Percentiles rank a stretch among this genome's conserved stretches.
Conservation (phyloP, 2,113 vertebrate species). For the zebrafish (Danio rerio) region GRCz12tu NC_133191.1:32976501-32977000, state of each 20-base stretch:
- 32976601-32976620: neutral
- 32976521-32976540: slow-evolving; percentile 7
- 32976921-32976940: no score
- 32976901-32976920: no score
- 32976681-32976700: neutral
- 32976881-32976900: no score
- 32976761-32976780: neutral
- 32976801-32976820: neutral
- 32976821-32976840: no score
- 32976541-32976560: neutral
- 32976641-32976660: neutral
- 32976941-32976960: no score
- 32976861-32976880: no score
- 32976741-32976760: neutral
- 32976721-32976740: neutral
- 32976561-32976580: neutral
- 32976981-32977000: no score
- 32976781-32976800: neutral
- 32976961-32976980: no score
- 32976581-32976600: neutral
- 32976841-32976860: no score
- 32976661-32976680: neutral
- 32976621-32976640: neutral
- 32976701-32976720: neutral
- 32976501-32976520: slow-evolving; percentile 24